A percentile compares a stretch with the other conserved stretches of the same genome.
phyloP scores from a whole-genome alignment of 2,888 invertebrate species.

The Himalopsyche tibetana region DNA sequence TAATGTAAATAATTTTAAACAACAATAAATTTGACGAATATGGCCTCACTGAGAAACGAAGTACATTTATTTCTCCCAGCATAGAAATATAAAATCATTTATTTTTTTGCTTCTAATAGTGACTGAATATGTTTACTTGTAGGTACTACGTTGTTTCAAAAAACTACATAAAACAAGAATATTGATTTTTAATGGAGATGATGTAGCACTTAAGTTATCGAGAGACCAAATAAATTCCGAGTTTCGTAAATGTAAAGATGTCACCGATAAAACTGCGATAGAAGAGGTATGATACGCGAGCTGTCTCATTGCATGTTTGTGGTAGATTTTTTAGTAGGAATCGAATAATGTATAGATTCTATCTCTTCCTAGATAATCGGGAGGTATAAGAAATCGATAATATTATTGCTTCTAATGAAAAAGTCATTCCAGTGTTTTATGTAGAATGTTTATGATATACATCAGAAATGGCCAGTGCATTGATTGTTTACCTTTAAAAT shows the following conservation, averaged over 20 bases:
- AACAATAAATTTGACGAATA: not conserved
- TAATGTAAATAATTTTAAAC: not conserved
- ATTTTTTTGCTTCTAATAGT: not conserved
- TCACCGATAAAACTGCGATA: conserved; percentile 79
- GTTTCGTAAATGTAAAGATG: conserved; percentile 81
- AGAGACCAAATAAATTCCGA: conserved; percentile 86
- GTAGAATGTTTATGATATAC: too few species aligned
- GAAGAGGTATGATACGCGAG: conserved; percentile 76
- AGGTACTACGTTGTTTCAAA: conserved; percentile 85
- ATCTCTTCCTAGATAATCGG: not conserved
- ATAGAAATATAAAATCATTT: not conserved
- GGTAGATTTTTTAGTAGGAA: not conserved
- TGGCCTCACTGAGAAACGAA: not conserved
- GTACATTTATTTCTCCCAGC: not conserved
- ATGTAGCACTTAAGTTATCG: conserved; percentile 78
- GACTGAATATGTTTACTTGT: conserved; percentile 48
- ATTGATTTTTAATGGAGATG: conserved; percentile 82
- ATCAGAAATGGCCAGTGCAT: too few species aligned
- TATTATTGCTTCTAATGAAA: too few species aligned
- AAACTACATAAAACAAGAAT: conserved; percentile 83
- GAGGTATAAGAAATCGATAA: too few species aligned
- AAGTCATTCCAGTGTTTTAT: too few species aligned
- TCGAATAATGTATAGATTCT: not conserved
- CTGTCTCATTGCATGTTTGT: conserved; percentile 49
- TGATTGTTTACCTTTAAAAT: too few species aligned